Evolutionary conservation across 2,113 vertebrate genomes (phyloP).

Genomic region (Ammodytes dubius): DNA sequence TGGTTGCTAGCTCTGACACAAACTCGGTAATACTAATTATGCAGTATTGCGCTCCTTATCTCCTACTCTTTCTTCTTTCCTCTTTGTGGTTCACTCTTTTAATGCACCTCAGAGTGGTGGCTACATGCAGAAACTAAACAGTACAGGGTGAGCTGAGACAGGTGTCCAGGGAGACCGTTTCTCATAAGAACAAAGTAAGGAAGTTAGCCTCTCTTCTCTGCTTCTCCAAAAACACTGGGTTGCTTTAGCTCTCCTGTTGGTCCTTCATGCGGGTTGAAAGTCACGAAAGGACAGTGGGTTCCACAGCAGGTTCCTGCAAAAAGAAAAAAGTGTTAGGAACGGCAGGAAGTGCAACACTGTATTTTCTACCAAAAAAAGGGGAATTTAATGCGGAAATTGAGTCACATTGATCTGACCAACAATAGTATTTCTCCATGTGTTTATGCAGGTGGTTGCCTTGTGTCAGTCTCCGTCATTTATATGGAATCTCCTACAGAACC

Average conservation of each 20-base stretch:
- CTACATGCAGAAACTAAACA: constrained; percentile 58
- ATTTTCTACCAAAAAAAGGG: not conserved
- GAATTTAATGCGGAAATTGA: constrained; percentile 8
- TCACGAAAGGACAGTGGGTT: constrained; percentile 31
- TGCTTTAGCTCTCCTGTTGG: constrained; percentile 55
- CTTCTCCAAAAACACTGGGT: constrained; percentile 47
- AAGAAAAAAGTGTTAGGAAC: constrained; percentile 50
- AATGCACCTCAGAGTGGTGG: constrained; percentile 53
- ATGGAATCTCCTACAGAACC: constrained; percentile 15
- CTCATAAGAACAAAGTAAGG: constrained; percentile 68
- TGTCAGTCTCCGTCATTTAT: constrained; percentile 9
- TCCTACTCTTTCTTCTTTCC: constrained; percentile 48
- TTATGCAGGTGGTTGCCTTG: constrained; percentile 1
- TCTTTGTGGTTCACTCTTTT: constrained; percentile 59
- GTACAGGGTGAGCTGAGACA: constrained; percentile 40
- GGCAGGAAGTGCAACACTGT: not conserved
- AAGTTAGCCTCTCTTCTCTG: constrained; percentile 52
- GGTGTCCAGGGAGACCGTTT: constrained; percentile 53
- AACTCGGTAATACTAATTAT: constrained; percentile 71
- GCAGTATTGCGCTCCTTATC: constrained; percentile 52
- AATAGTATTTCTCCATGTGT: constrained; percentile 5
- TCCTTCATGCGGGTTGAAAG: constrained; percentile 37
- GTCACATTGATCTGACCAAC: constrained; percentile 25
- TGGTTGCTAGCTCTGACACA: constrained; percentile 61
- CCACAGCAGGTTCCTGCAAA: constrained; percentile 63